A percentile compares a stretch with the other conserved stretches of the same genome.
Evolutionary conservation across 1,140 invertebrate species (phyloP).

Genomic region (Apis dorsata): DNA sequence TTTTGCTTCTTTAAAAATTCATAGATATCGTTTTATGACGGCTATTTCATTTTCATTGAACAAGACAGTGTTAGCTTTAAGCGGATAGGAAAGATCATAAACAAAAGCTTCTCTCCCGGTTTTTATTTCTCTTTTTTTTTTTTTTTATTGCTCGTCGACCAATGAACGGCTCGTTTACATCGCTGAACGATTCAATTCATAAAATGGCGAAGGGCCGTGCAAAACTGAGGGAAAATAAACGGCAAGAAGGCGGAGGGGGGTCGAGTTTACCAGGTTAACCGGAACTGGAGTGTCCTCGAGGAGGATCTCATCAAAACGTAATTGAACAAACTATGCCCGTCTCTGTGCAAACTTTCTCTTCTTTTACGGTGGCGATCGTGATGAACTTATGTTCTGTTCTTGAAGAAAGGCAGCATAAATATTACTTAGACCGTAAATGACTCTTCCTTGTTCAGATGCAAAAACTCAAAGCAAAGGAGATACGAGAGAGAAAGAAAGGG

Average conservation of each 20-base stretch:
- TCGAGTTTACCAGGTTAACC: constrained; percentile 30
- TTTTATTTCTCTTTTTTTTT: not conserved
- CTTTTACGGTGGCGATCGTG: not conserved
- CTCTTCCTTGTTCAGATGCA: not conserved
- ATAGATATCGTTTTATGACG: not conserved
- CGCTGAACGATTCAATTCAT: constrained; percentile 36
- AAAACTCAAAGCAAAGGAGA: not conserved
- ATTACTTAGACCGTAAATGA: constrained; percentile 1
- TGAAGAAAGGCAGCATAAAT: not conserved
- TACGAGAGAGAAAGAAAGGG: not conserved
- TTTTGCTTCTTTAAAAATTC: not conserved
- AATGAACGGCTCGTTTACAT: constrained; percentile 20
- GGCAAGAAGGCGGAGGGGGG: not conserved
- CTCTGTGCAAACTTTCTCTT: constrained; percentile 22
- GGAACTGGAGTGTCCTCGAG: constrained; percentile 11
- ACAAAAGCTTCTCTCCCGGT: not conserved
- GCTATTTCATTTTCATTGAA: not conserved
- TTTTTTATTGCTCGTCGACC: not conserved
- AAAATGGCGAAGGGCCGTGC: not conserved
- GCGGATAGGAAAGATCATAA: not conserved
- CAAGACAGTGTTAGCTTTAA: not conserved
- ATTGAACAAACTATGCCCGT: constrained; percentile 32
- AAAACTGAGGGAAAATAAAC: constrained; percentile 10
- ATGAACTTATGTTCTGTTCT: constrained; percentile 3
- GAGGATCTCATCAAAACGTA: constrained; percentile 32